Base-by-base conservation (phyloP, 2,888 invertebrate species). In the Melanargia galathea region DNA sequence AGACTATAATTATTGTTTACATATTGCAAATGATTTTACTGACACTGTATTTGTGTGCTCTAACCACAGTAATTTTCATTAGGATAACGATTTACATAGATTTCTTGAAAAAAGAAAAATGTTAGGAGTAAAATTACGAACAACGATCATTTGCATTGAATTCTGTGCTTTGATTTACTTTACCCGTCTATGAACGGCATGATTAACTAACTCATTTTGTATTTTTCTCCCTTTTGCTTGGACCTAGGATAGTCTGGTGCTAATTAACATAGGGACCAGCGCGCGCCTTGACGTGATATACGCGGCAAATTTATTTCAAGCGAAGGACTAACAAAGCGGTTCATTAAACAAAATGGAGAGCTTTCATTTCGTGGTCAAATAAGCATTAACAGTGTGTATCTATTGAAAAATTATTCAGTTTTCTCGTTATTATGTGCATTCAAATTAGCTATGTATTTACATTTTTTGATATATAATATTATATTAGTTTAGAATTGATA, bases 181-280 rank as follows among this genome's bases (percentile, higher is more conserved):
- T 35, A 35, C 52, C 13, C 35, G n/a, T 52, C 13, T 22, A 13
- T 20, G 35, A 52, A 35, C 33, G 35, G 33, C 6, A 52, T 52
- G 52, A 52, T 52, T 52, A 35, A 61, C 48, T 46, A 35, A 58
- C 46, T 38, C 52, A 55, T 58, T 64, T 49, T 45, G 56, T 60
- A 51, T 52, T 33, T 52, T 52, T 51, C 52, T 54, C 62, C 58
- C 40, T 49, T 43, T 52, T 52, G 62, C 57, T 13, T 24, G 30
- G 54, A 48, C 20, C 35, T 33, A 20, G 33, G 20, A 16, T 18
- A 51, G 11, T 51, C 73, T 73, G 75, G 73, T 76, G 80, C 82
- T 83, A 84, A 85, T 86, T 85, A 84, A 81, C 81, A 81, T 76
- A 78, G 77, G 76, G 73, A 72, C 77, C 73, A 72, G 75, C 75